Percentiles rank a stretch among this genome's conserved stretches.
Conservation (phyloP, 2,113 vertebrate genomes). For the Bothrops jararaca region DNA sequence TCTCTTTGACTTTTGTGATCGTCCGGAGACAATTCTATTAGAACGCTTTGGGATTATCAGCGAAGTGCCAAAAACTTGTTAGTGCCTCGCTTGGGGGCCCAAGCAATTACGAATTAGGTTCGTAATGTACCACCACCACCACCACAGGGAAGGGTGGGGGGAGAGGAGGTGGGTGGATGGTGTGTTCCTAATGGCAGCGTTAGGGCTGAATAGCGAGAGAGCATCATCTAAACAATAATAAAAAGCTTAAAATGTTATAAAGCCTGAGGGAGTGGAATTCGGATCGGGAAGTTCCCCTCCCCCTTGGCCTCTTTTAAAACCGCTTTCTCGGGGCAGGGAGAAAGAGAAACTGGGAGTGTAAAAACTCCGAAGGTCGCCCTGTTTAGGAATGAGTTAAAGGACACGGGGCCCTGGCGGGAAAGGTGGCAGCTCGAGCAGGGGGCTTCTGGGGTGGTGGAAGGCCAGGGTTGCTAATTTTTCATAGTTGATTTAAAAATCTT, state of each 20-base stretch:
- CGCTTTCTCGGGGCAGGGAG: slow-evolving; percentile 12
- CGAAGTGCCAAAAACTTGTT: slow-evolving; percentile 10
- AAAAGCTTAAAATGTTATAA: background rate
- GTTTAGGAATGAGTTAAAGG: background rate
- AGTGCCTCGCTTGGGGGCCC: slow-evolving; percentile 1
- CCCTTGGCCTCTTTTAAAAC: background rate
- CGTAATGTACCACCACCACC: background rate
- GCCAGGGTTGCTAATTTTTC: background rate
- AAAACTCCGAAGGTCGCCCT: slow-evolving; percentile 8
- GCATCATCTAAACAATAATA: background rate
- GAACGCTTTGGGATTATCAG: background rate
- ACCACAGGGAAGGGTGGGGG: background rate
- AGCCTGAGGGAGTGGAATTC: background rate
- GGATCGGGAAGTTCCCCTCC: background rate
- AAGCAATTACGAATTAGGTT: background rate
- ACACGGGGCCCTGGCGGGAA: background rate
- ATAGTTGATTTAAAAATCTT: background rate
- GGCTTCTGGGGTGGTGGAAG: background rate
- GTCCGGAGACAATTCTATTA: background rate
- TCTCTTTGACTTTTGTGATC: slow-evolving; percentile 12
- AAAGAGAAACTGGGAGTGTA: background rate
- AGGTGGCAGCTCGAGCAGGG: background rate
- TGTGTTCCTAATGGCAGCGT: background rate
- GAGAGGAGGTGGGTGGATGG: background rate
- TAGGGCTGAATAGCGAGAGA: background rate